Evolutionary conservation across 2,888 invertebrate species (phyloP), one percentile per base, ranked within the genome.

Genomic region (Macrophya annulata): DNA sequence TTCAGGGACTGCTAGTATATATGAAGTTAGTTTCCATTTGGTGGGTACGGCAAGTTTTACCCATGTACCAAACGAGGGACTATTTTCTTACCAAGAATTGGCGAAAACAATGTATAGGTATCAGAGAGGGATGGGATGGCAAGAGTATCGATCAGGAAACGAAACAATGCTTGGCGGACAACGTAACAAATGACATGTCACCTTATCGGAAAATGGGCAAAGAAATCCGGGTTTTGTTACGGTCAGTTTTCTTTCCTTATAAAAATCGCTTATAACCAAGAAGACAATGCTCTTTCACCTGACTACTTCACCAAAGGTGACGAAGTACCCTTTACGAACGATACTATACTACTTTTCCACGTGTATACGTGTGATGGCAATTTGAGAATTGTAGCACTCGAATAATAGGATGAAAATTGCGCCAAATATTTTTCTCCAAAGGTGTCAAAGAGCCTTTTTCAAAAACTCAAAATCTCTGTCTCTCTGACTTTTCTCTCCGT

Each of bases 101-200:
- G 88, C 88, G 91, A 92, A 92, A 92, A 92, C 92, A 92, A 92
- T 92, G 90, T 59, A n/a, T 12, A 4, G 71, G 31, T 90, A 88
- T 87, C 87, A 88, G 86, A n/a, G n/a, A n/a, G 87, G 85, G 85
- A n/a, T n/a, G 79, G 87, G 87, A 84, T 87, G 87, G 87, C 86
- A 82, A 59, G 85, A 37, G 89, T 92, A 93, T 93, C 92, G 93
- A 93, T 93, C 91, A 83, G 83, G 45, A 84, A 85, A 86, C 89
- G 91, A 93, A 92, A 93, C 93, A 93, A 93, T 93, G 91, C 91
- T 87, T 86, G 89, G 90, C 86, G 89, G 90, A 90, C 90, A 89
- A 90, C 87, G 89, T 93, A 92, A 93, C 92, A 93, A 93, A 93
- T 93, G 93, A 92, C 92, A 31, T 89, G 87, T 85, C 86, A 90